Percentiles rank a stretch among this genome's conserved stretches.
Evolutionary conservation across 2,113 vertebrate species (phyloP).

Genomic region (Pipa parva): DNA sequence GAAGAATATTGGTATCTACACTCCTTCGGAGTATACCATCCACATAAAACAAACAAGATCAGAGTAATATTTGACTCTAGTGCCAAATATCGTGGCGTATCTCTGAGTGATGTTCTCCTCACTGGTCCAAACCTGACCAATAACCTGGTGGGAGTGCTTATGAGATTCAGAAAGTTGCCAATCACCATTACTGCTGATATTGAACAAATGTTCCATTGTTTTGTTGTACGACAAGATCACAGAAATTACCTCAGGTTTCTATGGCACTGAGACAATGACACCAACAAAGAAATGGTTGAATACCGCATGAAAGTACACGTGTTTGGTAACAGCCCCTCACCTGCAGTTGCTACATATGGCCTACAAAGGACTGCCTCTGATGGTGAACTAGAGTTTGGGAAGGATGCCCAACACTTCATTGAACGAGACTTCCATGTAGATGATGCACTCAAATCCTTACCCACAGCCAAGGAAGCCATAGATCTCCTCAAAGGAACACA

Average conservation of each 20-base stretch:
- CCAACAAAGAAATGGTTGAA: conserved; percentile 19
- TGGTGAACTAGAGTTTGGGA: too few species aligned
- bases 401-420: too few species aligned
- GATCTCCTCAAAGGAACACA: conserved; percentile 17
- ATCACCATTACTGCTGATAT: neutral
- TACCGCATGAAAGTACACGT: conserved; percentile 41
- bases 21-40: too few species aligned
- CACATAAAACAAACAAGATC: neutral
- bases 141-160: conserved; percentile 1
- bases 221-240: conserved; percentile 3
- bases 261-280: too few species aligned
- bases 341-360: too few species aligned
- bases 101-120: neutral
- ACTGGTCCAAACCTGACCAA: neutral
- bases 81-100: conserved; percentile 1
- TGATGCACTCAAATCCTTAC: conserved; percentile 1
- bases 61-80: neutral
- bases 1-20: too few species aligned
- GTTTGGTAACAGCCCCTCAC: conserved; percentile 37
- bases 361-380: too few species aligned
- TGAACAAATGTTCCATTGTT: neutral
- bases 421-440: neutral
- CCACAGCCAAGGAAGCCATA: neutral
- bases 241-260: conserved; percentile 30
- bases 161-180: neutral